Evolutionary conservation across 2,888 invertebrate species (phyloP).

Genomic region (Catocala nupta): DNA sequence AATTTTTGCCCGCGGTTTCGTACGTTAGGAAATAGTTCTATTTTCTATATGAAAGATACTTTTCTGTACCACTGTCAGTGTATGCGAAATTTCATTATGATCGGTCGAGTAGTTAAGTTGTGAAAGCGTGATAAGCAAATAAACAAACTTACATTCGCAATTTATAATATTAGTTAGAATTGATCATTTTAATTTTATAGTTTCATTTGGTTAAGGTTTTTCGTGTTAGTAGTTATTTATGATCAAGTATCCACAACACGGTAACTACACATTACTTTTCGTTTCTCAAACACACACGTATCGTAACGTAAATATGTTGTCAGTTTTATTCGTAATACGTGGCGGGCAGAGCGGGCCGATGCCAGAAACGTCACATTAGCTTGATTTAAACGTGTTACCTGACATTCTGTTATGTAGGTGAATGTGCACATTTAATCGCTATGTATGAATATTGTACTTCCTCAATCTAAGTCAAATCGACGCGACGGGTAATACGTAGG

Average conservation of each 20-base stretch:
- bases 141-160: too few relatives aligned
- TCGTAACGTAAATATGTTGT: constrained; percentile 40
- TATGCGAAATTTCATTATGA: too few relatives aligned
- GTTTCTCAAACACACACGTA: constrained; percentile 10
- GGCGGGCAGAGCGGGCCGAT: constrained; percentile 65
- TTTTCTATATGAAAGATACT: too few relatives aligned
- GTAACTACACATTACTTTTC: background rate
- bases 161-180: too few relatives aligned
- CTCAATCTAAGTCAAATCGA: constrained; percentile 8
- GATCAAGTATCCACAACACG: background rate
- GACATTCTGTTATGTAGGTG: constrained; percentile 58
- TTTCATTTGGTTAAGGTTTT: too few relatives aligned
- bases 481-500: background rate
- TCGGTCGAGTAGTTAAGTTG: too few relatives aligned
- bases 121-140: too few relatives aligned
- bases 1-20: too few relatives aligned
- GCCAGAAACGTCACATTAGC: constrained; percentile 80
- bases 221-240: background rate
- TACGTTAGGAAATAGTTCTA: too few relatives aligned
- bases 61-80: too few relatives aligned
- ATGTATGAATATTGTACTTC: constrained; percentile 20
- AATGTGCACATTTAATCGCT: constrained; percentile 53
- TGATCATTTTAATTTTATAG: too few relatives aligned
- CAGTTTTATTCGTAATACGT: constrained; percentile 57
- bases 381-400: constrained; percentile 82